A percentile compares a stretch with the other conserved stretches of the same genome.
Conservation (phyloP, 2,888 invertebrate genomes). For the Branchipolynoe longqiensis region DNA sequence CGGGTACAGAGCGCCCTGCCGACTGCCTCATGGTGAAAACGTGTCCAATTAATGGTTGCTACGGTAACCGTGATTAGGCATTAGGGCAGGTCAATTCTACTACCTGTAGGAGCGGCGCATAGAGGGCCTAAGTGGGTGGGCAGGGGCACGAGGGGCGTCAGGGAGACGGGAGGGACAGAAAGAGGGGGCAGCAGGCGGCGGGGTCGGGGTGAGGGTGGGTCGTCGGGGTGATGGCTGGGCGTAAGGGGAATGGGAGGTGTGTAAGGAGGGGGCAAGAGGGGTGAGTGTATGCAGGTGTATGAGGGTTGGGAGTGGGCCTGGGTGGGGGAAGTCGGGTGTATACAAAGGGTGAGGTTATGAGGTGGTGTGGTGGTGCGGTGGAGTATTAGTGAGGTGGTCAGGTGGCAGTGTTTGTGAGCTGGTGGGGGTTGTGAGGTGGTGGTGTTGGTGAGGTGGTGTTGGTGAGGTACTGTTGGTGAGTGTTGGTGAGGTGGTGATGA, state of each 20-base stretch:
- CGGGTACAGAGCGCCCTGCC: background rate
- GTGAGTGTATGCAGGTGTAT: background rate
- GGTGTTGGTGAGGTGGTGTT: too few relatives aligned
- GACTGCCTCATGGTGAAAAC: background rate
- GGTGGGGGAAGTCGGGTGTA: too few relatives aligned
- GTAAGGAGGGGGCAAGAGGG: background rate
- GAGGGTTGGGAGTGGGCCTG: too few relatives aligned
- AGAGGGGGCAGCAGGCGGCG: background rate
- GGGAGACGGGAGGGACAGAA: background rate
- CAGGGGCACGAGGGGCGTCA: background rate
- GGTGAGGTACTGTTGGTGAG: too few relatives aligned
- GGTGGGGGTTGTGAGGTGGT: too few relatives aligned
- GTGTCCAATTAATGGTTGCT: constrained; percentile 22
- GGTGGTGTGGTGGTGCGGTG: background rate
- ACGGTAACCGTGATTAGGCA: constrained; percentile 1
- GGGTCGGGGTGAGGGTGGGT: background rate
- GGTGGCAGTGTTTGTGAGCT: too few relatives aligned
- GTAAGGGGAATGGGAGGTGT: background rate
- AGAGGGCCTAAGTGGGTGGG: background rate
- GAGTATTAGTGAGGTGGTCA: background rate
- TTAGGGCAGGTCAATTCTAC: constrained; percentile 13
- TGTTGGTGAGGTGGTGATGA: too few relatives aligned
- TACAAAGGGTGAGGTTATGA: background rate
- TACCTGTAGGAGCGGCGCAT: background rate
- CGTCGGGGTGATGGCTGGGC: background rate